These are phyloP conservation scores for Cerceris ruficornis DNA, from an alignment of 2,888 invertebrate species.

Conservation along the genomic window DNA sequence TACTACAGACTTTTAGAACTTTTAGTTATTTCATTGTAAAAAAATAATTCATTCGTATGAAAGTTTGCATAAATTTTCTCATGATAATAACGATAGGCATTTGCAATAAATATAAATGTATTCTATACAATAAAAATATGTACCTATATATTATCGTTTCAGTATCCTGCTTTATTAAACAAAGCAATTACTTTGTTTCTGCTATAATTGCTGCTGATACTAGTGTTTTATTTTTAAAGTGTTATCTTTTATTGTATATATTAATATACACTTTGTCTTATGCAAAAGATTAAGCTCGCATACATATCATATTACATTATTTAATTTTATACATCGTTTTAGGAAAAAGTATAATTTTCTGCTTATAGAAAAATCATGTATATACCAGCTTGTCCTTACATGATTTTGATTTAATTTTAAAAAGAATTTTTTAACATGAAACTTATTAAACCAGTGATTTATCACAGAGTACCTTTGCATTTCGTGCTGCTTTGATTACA, in stretches of 20 bases:
- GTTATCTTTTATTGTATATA: not conserved
- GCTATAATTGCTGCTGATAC: not conserved
- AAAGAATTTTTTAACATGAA: not conserved
- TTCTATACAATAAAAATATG: conserved; percentile 17
- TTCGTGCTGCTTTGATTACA: not conserved
- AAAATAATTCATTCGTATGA: not conserved
- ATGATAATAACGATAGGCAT: not conserved
- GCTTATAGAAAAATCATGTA: not conserved
- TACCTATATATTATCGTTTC: conserved; percentile 3
- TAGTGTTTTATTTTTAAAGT: conserved; percentile 3
- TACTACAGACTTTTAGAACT: no score
- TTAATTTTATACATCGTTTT: conserved; percentile 10
- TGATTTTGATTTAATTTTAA: not conserved
- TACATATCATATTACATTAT: not conserved
- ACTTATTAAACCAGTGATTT: not conserved
- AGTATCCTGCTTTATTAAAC: not conserved
- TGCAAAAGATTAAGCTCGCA: not conserved
- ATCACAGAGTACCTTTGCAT: conserved; percentile 4
- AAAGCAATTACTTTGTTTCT: not conserved
- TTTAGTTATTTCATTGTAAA: no score
- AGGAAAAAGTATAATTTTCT: not conserved
- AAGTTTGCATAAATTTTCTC: not conserved
- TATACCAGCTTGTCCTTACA: not conserved
- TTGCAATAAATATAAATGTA: conserved; percentile 11
- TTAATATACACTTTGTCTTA: conserved; percentile 4